A percentile compares a stretch with the other conserved stretches of the same genome.
Evolutionary conservation across 2,797 vertebrate genomes (phyloP).

Genomic region (Halcyon badia): DNA sequence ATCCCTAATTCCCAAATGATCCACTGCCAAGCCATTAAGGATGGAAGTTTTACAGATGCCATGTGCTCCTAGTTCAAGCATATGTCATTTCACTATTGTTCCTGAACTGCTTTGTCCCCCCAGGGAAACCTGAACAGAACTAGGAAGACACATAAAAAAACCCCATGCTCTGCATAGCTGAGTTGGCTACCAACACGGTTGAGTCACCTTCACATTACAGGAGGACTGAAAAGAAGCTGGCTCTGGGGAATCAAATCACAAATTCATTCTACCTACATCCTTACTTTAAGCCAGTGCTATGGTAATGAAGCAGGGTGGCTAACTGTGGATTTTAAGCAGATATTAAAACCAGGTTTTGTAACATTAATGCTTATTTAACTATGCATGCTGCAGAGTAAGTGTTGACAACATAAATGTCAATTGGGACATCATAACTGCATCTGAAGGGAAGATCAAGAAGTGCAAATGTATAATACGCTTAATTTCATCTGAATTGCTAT

Average conservation of each 20-base stretch:
- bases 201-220: background rate
- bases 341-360: background rate
- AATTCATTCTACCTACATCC: background rate
- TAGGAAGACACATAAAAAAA: background rate
- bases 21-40: constrained; percentile 32
- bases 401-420: background rate
- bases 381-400: background rate
- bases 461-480: background rate
- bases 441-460: background rate
- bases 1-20: constrained; percentile 55
- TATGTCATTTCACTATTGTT: background rate
- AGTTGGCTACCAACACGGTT: background rate
- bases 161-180: background rate
- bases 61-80: background rate
- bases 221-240: background rate
- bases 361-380: background rate
- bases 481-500: background rate
- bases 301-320: background rate
- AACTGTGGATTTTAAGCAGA: background rate
- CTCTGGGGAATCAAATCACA: background rate
- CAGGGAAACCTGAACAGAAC: background rate
- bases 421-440: background rate
- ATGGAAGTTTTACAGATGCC: constrained; percentile 34
- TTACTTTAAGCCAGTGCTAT: background rate
- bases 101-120: background rate